Evolutionary conservation across 1,140 invertebrate species (phyloP).

Genomic region (Drosophila lacertosa): DNA sequence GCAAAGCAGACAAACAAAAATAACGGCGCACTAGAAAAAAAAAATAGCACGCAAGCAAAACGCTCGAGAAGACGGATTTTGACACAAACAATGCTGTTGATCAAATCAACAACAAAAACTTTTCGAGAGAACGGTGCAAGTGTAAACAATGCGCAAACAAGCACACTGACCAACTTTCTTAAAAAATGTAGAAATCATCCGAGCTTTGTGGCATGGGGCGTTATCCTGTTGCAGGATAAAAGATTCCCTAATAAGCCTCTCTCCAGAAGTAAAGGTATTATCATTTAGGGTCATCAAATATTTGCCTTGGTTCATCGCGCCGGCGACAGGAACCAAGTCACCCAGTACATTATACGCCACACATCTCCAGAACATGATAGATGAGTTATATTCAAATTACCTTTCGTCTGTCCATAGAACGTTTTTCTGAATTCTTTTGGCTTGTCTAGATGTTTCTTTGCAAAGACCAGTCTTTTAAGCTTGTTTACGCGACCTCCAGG

Average conservation of each 20-base stretch:
- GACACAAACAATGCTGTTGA: too few relatives aligned
- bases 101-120: too few relatives aligned
- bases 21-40: too few relatives aligned
- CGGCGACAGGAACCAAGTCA: constrained; percentile 28
- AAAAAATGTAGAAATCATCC: constrained; percentile 4
- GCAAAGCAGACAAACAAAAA: too few relatives aligned
- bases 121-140: too few relatives aligned
- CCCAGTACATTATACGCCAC: constrained; percentile 20
- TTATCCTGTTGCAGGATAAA: constrained; percentile 25
- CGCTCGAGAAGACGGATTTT: too few relatives aligned
- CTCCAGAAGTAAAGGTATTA: neutral
- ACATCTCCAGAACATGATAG: constrained; percentile 30
- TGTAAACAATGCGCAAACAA: too few relatives aligned
- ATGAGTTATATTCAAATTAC: constrained; percentile 3
- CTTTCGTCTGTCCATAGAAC: constrained; percentile 8
- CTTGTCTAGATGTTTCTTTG: constrained; percentile 6
- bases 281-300: constrained; percentile 26
- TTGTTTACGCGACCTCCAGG: too few relatives aligned
- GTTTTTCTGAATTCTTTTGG: constrained; percentile 7
- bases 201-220: constrained; percentile 13
- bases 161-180: constrained; percentile 9
- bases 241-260: constrained; percentile 24
- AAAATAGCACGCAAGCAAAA: too few relatives aligned
- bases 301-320: constrained; percentile 31
- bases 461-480: neutral